A percentile compares a stretch with the other conserved stretches of the same genome.
Evolutionary conservation across 1,140 invertebrate genomes (phyloP).

Genomic region (Zaprionus capensis): DNA sequence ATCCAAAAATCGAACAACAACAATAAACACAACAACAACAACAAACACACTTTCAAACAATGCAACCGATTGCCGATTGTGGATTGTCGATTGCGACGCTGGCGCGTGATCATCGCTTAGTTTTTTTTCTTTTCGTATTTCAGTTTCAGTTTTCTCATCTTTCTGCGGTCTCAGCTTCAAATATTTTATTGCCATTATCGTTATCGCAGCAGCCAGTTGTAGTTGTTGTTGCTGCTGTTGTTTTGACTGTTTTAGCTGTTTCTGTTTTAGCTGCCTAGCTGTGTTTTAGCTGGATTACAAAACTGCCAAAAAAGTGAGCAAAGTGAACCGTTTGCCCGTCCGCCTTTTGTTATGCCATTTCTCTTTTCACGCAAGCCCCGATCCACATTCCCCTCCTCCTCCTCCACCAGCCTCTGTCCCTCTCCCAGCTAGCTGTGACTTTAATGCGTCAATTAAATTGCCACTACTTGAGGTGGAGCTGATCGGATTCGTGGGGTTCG

Average conservation of each 20-base stretch:
- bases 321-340: slow-evolving; percentile 38
- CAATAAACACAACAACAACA: neutral
- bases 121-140: slow-evolving; percentile 12
- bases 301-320: slow-evolving; percentile 29
- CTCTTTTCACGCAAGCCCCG: slow-evolving; percentile 47
- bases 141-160: slow-evolving; percentile 10
- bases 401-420: neutral
- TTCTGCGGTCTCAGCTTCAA: slow-evolving; percentile 29
- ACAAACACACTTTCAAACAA: slow-evolving; percentile 40
- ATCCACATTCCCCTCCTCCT: slow-evolving; percentile 31
- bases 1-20: neutral
- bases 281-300: slow-evolving; percentile 50
- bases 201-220: slow-evolving; percentile 48
- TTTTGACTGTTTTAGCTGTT: slow-evolving; percentile 3
- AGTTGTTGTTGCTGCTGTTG: slow-evolving; percentile 1
- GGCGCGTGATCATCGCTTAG: slow-evolving; percentile 27
- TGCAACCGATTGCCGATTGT: slow-evolving; percentile 50
- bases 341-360: slow-evolving; percentile 72
- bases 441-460: slow-evolving; percentile 79
- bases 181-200: slow-evolving; percentile 54
- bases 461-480: slow-evolving; percentile 52
- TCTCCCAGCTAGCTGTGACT: slow-evolving; percentile 30
- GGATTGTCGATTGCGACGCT: slow-evolving; percentile 36
- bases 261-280: neutral
- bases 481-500: slow-evolving; percentile 6